phyloP scores from a whole-genome alignment of 1,140 invertebrate genomes.

The Liolophura sinensis region DNA sequence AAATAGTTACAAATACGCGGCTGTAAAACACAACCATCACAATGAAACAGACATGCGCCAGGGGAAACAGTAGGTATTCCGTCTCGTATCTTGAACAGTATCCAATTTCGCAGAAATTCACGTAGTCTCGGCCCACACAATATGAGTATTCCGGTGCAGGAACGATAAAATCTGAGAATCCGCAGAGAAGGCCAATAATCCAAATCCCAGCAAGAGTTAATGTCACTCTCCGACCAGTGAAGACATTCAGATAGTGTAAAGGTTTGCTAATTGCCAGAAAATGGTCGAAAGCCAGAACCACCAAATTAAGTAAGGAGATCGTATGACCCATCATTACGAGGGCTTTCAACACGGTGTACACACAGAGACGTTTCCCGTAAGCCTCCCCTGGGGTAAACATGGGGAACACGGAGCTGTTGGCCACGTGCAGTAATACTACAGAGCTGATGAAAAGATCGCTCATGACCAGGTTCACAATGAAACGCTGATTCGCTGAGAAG shows the following conservation, averaged over 20 bases:
- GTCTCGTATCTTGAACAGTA: constrained; percentile 21
- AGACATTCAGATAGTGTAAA: constrained; percentile 75
- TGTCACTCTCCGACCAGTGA: constrained; percentile 65
- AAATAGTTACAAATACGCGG: constrained; percentile 34
- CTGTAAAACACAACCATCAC: constrained; percentile 37
- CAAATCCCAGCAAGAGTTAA: constrained; percentile 70
- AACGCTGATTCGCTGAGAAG: no score
- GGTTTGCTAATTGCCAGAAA: constrained; percentile 87
- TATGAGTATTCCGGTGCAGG: constrained; percentile 29
- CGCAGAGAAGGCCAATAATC: constrained; percentile 63
- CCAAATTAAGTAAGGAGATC: constrained; percentile 68
- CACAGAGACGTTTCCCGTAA: constrained; percentile 13
- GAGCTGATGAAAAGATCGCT: no score
- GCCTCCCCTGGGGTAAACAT: no score
- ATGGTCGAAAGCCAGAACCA: constrained; percentile 71
- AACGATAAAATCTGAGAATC: constrained; percentile 58
- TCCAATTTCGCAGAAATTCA: constrained; percentile 41
- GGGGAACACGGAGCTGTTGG: no score
- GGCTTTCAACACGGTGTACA: constrained; percentile 28
- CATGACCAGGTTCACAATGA: no score
- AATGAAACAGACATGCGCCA: constrained; percentile 59
- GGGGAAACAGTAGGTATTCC: constrained; percentile 45
- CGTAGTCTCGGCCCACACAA: constrained; percentile 56
- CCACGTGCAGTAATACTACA: no score
- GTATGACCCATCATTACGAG: constrained; percentile 36